phyloP scores from a whole-genome alignment of 2,888 invertebrate genomes.

The Celastrina argiolus region DNA sequence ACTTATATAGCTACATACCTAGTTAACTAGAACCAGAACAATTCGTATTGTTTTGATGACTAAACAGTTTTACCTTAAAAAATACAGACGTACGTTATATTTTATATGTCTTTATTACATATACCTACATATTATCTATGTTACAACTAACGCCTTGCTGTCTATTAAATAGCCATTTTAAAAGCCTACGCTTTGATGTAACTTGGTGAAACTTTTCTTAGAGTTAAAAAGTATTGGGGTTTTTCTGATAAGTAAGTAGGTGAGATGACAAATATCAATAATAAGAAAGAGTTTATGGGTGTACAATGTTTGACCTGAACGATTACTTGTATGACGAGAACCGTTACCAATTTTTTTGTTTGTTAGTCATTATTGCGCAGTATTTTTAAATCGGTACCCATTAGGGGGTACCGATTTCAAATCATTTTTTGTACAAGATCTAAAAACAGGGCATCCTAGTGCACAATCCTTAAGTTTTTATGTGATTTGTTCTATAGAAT shows the following conservation, averaged over 20 bases:
- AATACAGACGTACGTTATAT: no score
- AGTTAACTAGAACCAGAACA: neutral
- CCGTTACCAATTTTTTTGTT: constrained; percentile 70
- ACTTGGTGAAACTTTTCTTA: neutral
- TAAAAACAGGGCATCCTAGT: neutral
- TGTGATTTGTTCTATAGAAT: neutral
- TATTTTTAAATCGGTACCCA: constrained; percentile 48
- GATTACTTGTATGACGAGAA: constrained; percentile 56
- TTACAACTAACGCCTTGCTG: no score
- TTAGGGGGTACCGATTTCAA: no score
- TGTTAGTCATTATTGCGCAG: constrained; percentile 68
- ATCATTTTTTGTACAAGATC: no score
- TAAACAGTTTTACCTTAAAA: no score
- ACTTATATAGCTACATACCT: no score
- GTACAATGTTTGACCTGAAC: no score
- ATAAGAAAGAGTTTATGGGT: constrained; percentile 54
- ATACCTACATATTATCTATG: no score
- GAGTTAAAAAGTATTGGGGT: neutral
- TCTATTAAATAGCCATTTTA: no score
- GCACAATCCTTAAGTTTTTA: neutral
- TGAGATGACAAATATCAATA: constrained; percentile 60
- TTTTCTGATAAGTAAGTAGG: neutral
- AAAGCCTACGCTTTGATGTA: neutral
- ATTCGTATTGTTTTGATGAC: neutral
- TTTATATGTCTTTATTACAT: neutral